phyloP scores from a whole-genome alignment of 2,888 invertebrate species.

The Notocelia uddmanniana region DNA sequence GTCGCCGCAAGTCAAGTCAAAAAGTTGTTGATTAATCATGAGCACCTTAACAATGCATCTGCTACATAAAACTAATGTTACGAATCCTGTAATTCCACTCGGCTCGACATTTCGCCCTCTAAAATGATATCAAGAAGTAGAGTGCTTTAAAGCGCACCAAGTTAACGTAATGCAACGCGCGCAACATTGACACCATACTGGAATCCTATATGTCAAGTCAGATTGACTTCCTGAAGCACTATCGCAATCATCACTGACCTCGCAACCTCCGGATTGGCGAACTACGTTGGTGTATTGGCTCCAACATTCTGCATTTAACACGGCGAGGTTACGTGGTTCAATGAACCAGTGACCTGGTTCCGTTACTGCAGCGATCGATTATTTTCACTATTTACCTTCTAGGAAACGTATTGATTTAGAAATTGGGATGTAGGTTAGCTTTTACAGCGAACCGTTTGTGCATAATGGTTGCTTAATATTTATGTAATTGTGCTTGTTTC shows the following conservation, averaged over 20 bases:
- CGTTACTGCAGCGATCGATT: constrained; percentile 45
- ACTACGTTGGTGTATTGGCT: constrained; percentile 27
- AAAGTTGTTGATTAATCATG: not conserved
- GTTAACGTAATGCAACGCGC: not conserved
- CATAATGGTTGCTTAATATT: not conserved
- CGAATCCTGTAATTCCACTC: not conserved
- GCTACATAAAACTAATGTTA: not conserved
- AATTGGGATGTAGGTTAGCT: constrained; percentile 34
- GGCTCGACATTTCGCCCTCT: not conserved
- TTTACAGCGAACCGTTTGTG: not conserved
- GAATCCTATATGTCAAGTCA: not conserved
- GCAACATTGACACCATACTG: not conserved
- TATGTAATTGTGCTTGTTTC: not conserved
- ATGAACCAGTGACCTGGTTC: constrained; percentile 44
- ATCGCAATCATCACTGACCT: constrained; percentile 9
- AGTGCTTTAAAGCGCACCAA: not conserved
- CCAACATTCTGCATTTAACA: constrained; percentile 39
- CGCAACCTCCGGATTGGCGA: constrained; percentile 1
- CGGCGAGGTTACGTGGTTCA: constrained; percentile 42
- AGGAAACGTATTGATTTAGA: constrained; percentile 36
- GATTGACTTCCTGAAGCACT: not conserved
- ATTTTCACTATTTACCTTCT: constrained; percentile 41
- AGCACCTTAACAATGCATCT: not conserved
- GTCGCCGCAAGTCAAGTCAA: not conserved
- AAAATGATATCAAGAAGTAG: not conserved